phyloP scores from a whole-genome alignment of 2,888 invertebrate genomes.

The Ormyrus rosae region DNA sequence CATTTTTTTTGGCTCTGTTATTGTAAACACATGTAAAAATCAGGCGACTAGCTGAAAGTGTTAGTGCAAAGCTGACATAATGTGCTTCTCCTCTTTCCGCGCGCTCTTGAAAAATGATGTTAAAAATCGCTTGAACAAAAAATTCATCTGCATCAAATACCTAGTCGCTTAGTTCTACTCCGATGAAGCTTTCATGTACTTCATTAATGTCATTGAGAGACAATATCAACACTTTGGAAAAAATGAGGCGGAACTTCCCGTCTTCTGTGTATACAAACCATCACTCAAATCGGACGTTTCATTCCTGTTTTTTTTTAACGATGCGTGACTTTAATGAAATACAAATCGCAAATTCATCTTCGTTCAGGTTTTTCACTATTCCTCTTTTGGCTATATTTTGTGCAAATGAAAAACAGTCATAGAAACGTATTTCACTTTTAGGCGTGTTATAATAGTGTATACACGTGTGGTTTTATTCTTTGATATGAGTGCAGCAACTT shows the following conservation, averaged over 20 bases:
- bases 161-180: slow-evolving; percentile 16
- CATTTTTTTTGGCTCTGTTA: slow-evolving; percentile 2
- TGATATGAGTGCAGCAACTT: background rate
- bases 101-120: slow-evolving; percentile 31
- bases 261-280: slow-evolving; percentile 22
- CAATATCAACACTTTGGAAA: background rate
- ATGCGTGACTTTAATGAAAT: slow-evolving; percentile 24
- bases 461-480: background rate
- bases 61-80: slow-evolving; percentile 28
- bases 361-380: slow-evolving; percentile 26
- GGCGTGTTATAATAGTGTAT: slow-evolving; percentile 4
- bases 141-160: slow-evolving; percentile 46
- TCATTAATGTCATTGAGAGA: slow-evolving; percentile 38
- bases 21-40: slow-evolving; percentile 2
- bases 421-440: slow-evolving; percentile 5
- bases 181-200: slow-evolving; percentile 29
- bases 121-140: slow-evolving; percentile 15
- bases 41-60: slow-evolving; percentile 3
- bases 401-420: background rate
- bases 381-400: background rate
- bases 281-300: slow-evolving; percentile 38
- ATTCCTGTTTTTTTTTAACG: background rate
- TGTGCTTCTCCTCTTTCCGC: background rate
- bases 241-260: slow-evolving; percentile 20
- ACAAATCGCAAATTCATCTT: slow-evolving; percentile 36